Evolutionary conservation across 2,888 invertebrate species (phyloP).

Genomic region (Altica lythri): DNA sequence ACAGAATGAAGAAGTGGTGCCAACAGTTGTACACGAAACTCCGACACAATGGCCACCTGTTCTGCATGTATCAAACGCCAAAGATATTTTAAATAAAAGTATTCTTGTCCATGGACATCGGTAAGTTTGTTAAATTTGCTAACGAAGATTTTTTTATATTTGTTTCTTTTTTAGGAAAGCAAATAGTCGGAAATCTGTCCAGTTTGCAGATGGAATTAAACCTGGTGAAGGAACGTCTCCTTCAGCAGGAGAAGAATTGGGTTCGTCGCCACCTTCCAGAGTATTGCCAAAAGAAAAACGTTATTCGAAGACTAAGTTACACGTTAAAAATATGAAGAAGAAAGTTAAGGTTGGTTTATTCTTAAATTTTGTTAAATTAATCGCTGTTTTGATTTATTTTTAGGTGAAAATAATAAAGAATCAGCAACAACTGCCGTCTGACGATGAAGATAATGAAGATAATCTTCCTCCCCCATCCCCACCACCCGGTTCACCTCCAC

Average conservation of each 20-base stretch:
- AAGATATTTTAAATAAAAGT: conserved; percentile 58
- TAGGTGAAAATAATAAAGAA: conserved; percentile 42
- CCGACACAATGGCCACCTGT: conserved; percentile 50
- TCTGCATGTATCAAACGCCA: conserved; percentile 49
- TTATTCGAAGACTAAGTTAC: conserved; percentile 59
- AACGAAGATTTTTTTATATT: background rate
- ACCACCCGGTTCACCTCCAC: conserved; percentile 65
- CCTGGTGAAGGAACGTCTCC: conserved; percentile 66
- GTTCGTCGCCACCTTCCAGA: conserved; percentile 63
- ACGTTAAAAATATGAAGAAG: conserved; percentile 61
- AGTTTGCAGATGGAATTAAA: conserved; percentile 66
- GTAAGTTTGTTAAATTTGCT: conserved; percentile 16
- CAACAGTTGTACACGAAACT: conserved; percentile 26
- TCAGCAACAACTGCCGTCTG: background rate
- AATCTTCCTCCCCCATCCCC: conserved; percentile 65
- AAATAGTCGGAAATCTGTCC: conserved; percentile 53
- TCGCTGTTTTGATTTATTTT: conserved; percentile 27
- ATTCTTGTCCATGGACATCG: conserved; percentile 60
- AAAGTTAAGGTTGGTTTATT: conserved; percentile 59
- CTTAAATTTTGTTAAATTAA: conserved; percentile 19
- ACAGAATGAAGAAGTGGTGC: conserved; percentile 38
- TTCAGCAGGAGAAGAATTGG: conserved; percentile 64
- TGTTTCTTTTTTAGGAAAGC: conserved; percentile 9
- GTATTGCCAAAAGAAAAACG: conserved; percentile 61
- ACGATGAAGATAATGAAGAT: conserved; percentile 55